Conservation (phyloP, 2,797 vertebrate genomes). For the Rhinatrema bivittatum region DNA sequence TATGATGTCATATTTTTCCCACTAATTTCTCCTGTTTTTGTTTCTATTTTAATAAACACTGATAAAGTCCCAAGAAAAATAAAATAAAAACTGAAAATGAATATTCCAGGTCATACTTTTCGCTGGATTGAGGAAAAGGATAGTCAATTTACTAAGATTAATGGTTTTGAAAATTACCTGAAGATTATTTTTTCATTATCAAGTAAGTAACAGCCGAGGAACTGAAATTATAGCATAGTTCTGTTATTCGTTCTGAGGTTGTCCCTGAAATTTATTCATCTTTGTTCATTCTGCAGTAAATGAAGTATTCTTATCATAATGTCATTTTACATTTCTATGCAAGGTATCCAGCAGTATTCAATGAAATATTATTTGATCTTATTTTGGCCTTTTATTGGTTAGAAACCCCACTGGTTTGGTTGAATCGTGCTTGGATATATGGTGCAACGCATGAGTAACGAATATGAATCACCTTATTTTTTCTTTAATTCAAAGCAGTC, state of each 20-base stretch:
- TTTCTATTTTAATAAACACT: no score
- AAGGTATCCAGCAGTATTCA: not conserved
- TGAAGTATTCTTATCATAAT: not conserved
- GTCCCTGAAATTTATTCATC: constrained; percentile 3
- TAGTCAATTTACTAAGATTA: no score
- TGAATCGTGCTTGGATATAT: constrained; percentile 6
- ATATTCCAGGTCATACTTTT: no score
- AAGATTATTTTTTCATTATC: no score
- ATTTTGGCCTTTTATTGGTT: not conserved
- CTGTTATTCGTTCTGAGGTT: not conserved
- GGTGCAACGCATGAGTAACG: not conserved
- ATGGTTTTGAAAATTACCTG: no score
- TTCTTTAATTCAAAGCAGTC: not conserved
- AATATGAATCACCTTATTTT: constrained; percentile 2
- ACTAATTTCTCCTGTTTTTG: no score
- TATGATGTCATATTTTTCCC: no score
- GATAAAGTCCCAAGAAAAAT: no score
- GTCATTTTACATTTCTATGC: constrained; percentile 10
- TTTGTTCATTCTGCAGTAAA: not conserved
- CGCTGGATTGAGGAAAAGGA: no score
- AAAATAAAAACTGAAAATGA: no score
- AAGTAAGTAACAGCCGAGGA: no score
- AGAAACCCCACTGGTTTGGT: not conserved
- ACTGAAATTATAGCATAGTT: no score
- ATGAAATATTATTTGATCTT: not conserved